Percentiles rank a stretch among this genome's conserved stretches.
These are phyloP conservation scores for Melierax canorus DNA, from an alignment of 2,113 vertebrate genomes.

Conservation along the genomic window DNA sequence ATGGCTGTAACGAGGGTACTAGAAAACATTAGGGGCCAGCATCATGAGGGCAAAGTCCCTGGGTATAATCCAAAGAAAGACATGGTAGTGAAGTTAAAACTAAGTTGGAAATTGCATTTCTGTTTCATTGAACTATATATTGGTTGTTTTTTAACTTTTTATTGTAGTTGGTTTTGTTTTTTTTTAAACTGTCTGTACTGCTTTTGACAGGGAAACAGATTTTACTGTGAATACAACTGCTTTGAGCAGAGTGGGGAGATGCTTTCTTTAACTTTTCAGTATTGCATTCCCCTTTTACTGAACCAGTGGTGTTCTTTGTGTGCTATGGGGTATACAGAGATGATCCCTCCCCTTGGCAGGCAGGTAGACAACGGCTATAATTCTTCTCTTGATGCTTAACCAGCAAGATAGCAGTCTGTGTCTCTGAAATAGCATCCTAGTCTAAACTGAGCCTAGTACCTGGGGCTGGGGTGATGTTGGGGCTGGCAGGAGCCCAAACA, in stretches of 20 bases:
- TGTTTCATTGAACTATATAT: not conserved
- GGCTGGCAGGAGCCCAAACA: not conserved
- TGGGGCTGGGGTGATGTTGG: not conserved
- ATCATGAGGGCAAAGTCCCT: not conserved
- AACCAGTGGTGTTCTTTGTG: not conserved
- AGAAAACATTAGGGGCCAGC: not conserved
- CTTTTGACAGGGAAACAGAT: not conserved
- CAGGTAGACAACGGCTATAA: not conserved
- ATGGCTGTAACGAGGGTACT: not conserved
- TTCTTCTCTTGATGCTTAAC: not conserved
- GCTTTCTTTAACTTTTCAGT: not conserved
- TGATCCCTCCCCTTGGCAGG: not conserved
- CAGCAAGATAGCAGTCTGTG: not conserved
- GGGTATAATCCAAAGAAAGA: not conserved
- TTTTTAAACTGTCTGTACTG: not conserved
- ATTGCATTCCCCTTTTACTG: not conserved
- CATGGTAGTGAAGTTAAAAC: not conserved
- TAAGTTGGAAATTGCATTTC: not conserved
- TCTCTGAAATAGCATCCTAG: not conserved
- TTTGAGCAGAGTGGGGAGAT: not conserved
- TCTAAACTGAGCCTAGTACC: not conserved
- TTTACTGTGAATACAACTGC: not conserved
- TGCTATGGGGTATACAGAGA: not conserved
- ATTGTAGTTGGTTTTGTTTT: not conserved
- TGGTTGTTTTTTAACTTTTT: not conserved